Base-by-base conservation (phyloP, 2,797 vertebrate species). In the Eremophila alpestris region DNA sequence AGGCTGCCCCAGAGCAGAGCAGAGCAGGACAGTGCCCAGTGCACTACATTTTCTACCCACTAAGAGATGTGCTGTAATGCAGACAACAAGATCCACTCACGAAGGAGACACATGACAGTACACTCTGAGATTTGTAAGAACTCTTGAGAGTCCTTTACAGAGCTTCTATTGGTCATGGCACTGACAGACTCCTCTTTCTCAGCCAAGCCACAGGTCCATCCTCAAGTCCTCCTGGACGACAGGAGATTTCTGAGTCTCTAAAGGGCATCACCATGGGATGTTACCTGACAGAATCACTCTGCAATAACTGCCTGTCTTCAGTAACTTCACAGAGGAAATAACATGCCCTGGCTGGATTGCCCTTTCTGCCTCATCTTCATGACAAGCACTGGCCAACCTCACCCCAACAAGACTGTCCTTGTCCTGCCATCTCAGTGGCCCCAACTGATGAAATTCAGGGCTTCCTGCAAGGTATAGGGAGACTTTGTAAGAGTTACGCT, bases 1-100 rank as follows among this genome's bases (percentile, higher is more conserved):
- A 76, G n/a, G n/a, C 63, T 0, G 0, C 8, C 13, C 29, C 54
- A 59, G 54, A 0, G 0, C 22, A 59, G 46, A 59, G 63, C 83
- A 85, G 54, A 38, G 23, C 0, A 0, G 62, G n/a, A 52, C 71
- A 59, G 45, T 63, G 56, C 41, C 7, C 41, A 32, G 5, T 5
- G 41, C 70, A 30, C 38, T 22, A 23, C 0, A 0, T 32, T 36
- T 83, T 59, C 74, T 76, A 11, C 43, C 43, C 34, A 13, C 32
- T 24, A 36, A 26, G 27, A 82, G 15, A 48, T 0, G 3, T 3
- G 16, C 38, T 62, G 41, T 10, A 73, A 46, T 2, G 18, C 2
- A 4, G 68, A 16, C 41, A 26, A 27, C 1, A 3, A 54, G 29
- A 85, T 20, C 40, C 64, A 46, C 56, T 49, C 29, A 11, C 2